Evolutionary conservation across 2,888 invertebrate species (phyloP).

Genomic region (Agrotis ipsilon): DNA sequence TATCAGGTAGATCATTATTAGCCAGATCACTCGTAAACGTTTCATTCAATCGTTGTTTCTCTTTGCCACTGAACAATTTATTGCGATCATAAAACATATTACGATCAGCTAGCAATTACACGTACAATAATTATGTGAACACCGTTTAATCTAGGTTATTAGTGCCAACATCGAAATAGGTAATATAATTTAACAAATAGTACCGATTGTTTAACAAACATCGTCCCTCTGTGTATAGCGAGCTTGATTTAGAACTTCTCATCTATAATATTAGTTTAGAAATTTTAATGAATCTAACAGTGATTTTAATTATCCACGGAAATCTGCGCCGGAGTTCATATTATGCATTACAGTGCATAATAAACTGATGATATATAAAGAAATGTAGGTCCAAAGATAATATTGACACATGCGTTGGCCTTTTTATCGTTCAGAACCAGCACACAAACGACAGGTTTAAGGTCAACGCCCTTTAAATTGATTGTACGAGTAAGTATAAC

Average conservation of each 20-base stretch:
- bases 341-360: background rate
- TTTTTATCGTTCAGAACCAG: conserved; percentile 60
- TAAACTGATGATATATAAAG: conserved; percentile 6
- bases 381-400: conserved; percentile 29
- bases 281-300: too few species aligned
- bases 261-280: background rate
- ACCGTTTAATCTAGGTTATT: background rate
- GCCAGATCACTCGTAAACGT: background rate
- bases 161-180: background rate
- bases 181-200: background rate
- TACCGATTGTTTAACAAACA: conserved; percentile 5
- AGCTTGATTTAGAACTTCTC: background rate
- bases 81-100: background rate
- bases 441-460: conserved; percentile 66
- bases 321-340: background rate
- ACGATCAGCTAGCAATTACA: conserved; percentile 7
- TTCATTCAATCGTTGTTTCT: background rate
- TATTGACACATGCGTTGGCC: conserved; percentile 35
- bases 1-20: conserved; percentile 6
- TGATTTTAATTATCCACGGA: too few species aligned
- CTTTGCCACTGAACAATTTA: background rate
- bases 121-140: background rate
- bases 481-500: conserved; percentile 61
- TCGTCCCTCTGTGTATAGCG: background rate
- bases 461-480: conserved; percentile 72